These are phyloP conservation scores for Zenarchopterus dispar DNA, from an alignment of 2,797 vertebrate genomes.

Conservation along the genomic window DNA sequence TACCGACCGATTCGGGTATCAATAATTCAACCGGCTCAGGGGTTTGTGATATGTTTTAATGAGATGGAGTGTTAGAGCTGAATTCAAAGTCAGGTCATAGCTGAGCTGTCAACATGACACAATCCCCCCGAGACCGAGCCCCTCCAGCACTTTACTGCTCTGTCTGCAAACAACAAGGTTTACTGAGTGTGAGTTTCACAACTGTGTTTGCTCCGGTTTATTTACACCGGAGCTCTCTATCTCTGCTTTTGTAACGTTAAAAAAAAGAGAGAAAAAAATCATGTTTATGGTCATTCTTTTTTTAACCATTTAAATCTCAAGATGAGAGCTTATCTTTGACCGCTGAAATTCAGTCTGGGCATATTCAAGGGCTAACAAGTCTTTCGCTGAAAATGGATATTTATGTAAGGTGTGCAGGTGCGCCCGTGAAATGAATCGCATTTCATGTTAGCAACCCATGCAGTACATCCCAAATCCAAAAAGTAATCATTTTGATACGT, in stretches of 20 bases:
- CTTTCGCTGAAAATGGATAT: not conserved
- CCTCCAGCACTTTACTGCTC: slow-evolving; percentile 45
- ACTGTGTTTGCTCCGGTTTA: slow-evolving; percentile 37
- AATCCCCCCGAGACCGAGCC: slow-evolving; percentile 51
- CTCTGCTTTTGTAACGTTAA: slow-evolving; percentile 20
- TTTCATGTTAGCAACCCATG: not conserved
- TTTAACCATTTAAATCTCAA: slow-evolving; percentile 19
- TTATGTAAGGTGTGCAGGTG: not conserved
- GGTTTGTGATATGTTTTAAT: slow-evolving; percentile 55
- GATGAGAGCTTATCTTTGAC: slow-evolving; percentile 17
- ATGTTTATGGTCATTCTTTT: slow-evolving; percentile 26
- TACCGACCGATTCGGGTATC: slow-evolving; percentile 42
- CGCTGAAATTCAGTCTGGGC: slow-evolving; percentile 7
- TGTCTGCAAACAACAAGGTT: not conserved
- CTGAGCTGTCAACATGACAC: slow-evolving; percentile 56
- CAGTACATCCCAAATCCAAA: not conserved
- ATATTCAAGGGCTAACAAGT: slow-evolving; percentile 7
- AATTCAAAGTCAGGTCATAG: slow-evolving; percentile 63
- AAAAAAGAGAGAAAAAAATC: slow-evolving; percentile 11
- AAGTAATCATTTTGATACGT: slow-evolving; percentile 7
- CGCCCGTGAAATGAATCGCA: slow-evolving; percentile 2
- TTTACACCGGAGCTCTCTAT: slow-evolving; percentile 20
- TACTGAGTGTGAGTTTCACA: no score
- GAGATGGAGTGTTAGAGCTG: slow-evolving; percentile 57
- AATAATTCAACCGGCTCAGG: slow-evolving; percentile 58